Percentiles rank a stretch among this genome's conserved stretches.
Evolutionary conservation across 2,797 vertebrate species (phyloP).

Genomic region (Brotula barbata): DNA sequence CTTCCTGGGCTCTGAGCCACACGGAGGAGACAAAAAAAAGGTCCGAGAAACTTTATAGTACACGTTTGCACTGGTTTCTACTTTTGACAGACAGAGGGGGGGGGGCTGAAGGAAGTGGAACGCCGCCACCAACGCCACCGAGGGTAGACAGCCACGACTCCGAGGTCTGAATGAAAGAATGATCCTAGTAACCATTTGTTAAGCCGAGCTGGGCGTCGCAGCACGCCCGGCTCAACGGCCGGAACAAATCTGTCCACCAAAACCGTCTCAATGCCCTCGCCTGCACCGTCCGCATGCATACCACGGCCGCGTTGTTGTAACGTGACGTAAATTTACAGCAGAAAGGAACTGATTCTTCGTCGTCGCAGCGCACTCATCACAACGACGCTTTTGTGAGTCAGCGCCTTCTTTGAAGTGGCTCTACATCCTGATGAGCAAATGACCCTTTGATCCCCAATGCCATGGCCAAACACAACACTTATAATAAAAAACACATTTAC

Average conservation of each 20-base stretch:
- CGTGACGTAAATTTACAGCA: constrained; percentile 30
- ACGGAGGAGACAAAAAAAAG: constrained; percentile 3
- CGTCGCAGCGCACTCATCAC: constrained; percentile 26
- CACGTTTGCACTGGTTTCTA: constrained; percentile 50
- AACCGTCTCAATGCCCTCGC: constrained; percentile 3
- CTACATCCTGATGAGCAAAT: constrained; percentile 74
- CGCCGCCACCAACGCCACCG: not conserved
- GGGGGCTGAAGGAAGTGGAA: not conserved
- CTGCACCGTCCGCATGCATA: constrained; percentile 12
- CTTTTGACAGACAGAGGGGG: constrained; percentile 6
- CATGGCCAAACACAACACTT: constrained; percentile 37
- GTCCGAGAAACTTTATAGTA: constrained; percentile 8
- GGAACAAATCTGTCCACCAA: constrained; percentile 40
- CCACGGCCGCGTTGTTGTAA: constrained; percentile 49
- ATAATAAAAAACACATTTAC: constrained; percentile 50
- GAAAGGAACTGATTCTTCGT: constrained; percentile 29
- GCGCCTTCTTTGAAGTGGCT: constrained; percentile 66
- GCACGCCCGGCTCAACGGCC: constrained; percentile 49
- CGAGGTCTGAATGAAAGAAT: constrained; percentile 5
- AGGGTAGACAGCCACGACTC: constrained; percentile 5
- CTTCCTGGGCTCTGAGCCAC: constrained; percentile 78
- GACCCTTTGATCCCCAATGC: constrained; percentile 68
- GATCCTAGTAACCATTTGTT: constrained; percentile 23
- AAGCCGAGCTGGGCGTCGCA: constrained; percentile 30
- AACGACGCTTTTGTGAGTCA: constrained; percentile 65